These are phyloP conservation scores for Xiphydria camelus DNA, from an alignment of 2,888 invertebrate species.

Conservation along the genomic window DNA sequence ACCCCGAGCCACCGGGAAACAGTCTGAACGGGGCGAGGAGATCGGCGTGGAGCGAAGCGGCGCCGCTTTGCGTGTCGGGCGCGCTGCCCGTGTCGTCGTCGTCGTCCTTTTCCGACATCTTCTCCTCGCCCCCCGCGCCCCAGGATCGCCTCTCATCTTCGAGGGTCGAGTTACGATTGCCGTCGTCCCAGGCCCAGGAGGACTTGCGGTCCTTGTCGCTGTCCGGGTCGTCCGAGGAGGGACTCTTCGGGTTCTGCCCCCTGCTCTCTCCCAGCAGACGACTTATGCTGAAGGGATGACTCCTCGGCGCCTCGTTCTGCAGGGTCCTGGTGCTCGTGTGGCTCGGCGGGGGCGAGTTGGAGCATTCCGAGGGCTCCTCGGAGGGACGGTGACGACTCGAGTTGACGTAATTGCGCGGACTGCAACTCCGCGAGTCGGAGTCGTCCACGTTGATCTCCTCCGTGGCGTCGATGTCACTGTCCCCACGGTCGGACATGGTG, in stretches of 20 bases:
- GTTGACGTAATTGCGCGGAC: slow-evolving; percentile 39
- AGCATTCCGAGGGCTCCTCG: slow-evolving; percentile 43
- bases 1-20: slow-evolving; percentile 46
- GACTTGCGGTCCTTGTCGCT: slow-evolving; percentile 48
- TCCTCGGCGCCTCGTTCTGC: slow-evolving; percentile 44
- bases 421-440: slow-evolving; percentile 49
- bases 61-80: slow-evolving; percentile 39
- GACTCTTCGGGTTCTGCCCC: slow-evolving; percentile 41
- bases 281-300: slow-evolving; percentile 55
- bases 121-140: slow-evolving; percentile 48
- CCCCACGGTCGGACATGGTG: slow-evolving; percentile 49
- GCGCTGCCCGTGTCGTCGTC: slow-evolving; percentile 45
- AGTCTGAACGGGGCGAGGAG: slow-evolving; percentile 44
- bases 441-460: slow-evolving; percentile 57
- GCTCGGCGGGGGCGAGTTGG: slow-evolving; percentile 38
- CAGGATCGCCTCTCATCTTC: slow-evolving; percentile 50
- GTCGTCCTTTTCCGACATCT: slow-evolving; percentile 51
- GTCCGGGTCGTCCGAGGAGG: slow-evolving; percentile 37
- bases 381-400: slow-evolving; percentile 15
- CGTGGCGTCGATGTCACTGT: slow-evolving; percentile 51
- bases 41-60: slow-evolving; percentile 38
- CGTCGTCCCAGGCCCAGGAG: slow-evolving; percentile 48
- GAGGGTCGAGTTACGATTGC: slow-evolving; percentile 36
- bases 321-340: slow-evolving; percentile 39
- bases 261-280: slow-evolving; percentile 48